Percentiles rank a stretch among this genome's conserved stretches.
Conservation (phyloP, 64 coral and sea anemone genomes). For the Actinia tenebrosa region DNA sequence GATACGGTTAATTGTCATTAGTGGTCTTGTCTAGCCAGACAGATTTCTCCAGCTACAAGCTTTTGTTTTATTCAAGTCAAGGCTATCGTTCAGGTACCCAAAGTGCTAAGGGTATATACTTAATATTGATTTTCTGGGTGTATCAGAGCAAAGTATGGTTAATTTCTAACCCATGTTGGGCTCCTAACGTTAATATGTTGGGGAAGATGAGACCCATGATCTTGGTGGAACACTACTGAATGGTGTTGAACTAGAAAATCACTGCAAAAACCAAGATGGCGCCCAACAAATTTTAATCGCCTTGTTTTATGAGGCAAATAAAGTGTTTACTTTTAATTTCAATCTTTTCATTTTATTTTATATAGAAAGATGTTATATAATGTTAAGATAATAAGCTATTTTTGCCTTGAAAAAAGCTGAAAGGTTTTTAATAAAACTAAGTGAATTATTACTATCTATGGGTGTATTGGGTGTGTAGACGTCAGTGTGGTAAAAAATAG, state of each 20-base stretch:
- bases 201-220: neutral
- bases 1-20: neutral
- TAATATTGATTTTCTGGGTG: conserved; percentile 1
- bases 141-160: conserved; percentile 12
- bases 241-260: neutral
- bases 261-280: neutral
- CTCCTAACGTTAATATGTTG: neutral
- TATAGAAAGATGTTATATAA: neutral
- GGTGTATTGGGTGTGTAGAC: too few species aligned
- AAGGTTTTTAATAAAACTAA: neutral
- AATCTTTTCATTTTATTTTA: neutral
- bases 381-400: conserved; percentile 10
- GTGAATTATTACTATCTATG: neutral
- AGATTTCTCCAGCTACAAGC: neutral
- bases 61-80: neutral
- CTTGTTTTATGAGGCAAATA: conserved; percentile 6
- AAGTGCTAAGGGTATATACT: neutral
- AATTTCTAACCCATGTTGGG: conserved; percentile 6
- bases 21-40: neutral
- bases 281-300: neutral
- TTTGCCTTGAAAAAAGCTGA: neutral
- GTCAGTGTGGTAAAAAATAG: too few species aligned
- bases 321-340: neutral
- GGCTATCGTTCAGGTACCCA: neutral
- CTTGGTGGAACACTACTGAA: neutral